Conservation (phyloP, 2,888 invertebrate species). For the Spodoptera littoralis region DNA sequence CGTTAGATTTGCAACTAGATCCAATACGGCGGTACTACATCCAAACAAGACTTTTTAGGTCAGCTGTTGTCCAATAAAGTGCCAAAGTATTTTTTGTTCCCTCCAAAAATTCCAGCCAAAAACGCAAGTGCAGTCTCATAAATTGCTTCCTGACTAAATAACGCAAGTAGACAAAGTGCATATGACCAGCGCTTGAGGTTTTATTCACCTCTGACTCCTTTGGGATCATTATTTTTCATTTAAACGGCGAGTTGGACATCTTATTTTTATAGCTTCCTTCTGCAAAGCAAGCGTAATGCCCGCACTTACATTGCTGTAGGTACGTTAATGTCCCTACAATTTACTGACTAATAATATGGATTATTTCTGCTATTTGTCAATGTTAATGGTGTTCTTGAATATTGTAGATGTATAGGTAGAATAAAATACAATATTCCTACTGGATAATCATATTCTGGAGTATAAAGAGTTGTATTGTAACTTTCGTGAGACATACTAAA, state of each 20-base stretch:
- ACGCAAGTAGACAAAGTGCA: constrained; percentile 31
- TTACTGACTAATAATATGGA: constrained; percentile 1
- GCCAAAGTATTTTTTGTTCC: too few relatives aligned
- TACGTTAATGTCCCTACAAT: constrained; percentile 11
- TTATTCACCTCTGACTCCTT: constrained; percentile 48
- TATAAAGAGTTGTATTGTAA: too few relatives aligned
- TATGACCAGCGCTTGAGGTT: constrained; percentile 25
- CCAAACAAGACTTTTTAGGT: background rate
- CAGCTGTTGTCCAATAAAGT: too few relatives aligned
- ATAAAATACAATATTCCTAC: too few relatives aligned
- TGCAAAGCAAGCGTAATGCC: constrained; percentile 8
- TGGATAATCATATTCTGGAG: too few relatives aligned
- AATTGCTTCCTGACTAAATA: constrained; percentile 12
- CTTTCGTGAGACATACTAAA: too few relatives aligned
- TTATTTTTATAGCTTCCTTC: constrained; percentile 69
- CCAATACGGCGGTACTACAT: too few relatives aligned
- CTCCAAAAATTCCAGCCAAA: background rate
- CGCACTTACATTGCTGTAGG: constrained; percentile 3
- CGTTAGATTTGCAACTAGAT: too few relatives aligned
- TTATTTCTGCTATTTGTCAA: background rate
- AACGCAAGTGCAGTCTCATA: background rate
- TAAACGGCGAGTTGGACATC: constrained; percentile 63
- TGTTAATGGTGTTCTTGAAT: too few relatives aligned
- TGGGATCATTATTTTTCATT: constrained; percentile 73
- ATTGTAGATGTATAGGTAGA: too few relatives aligned